These are phyloP conservation scores for Siphonodentalium dalli DNA, from an alignment of 2,888 invertebrate species.

Conservation along the genomic window DNA sequence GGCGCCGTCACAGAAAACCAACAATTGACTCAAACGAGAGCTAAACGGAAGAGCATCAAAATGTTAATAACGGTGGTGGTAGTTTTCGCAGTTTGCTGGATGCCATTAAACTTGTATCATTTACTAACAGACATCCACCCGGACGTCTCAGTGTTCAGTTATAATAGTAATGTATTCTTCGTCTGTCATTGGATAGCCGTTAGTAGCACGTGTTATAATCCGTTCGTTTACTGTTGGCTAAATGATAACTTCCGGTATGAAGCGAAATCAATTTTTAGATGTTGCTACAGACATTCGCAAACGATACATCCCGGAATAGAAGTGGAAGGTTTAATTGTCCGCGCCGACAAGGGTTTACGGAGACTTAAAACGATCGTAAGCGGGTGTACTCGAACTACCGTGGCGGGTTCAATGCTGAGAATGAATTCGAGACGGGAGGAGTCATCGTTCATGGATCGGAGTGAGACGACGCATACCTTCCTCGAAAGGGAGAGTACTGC, in stretches of 20 bases:
- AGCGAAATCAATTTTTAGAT: conserved; percentile 54
- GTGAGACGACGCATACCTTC: no score
- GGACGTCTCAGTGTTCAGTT: conserved; percentile 47
- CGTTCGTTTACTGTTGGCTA: conserved; percentile 68
- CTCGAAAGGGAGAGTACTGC: no score
- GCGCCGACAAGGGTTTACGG: conserved; percentile 30
- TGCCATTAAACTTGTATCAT: conserved; percentile 68
- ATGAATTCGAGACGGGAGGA: no score
- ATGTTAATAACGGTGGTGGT: conserved; percentile 66
- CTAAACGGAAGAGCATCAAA: conserved; percentile 66
- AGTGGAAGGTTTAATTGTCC: conserved; percentile 31
- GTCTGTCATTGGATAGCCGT: conserved; percentile 67
- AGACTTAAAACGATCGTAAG: no score
- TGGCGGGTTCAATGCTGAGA: no score
- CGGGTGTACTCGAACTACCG: no score
- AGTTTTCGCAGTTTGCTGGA: conserved; percentile 66
- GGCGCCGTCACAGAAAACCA: conserved; percentile 65
- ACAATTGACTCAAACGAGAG: conserved; percentile 57
- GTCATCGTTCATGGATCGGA: no score
- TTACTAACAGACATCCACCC: conserved; percentile 62
- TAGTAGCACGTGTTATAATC: conserved; percentile 67
- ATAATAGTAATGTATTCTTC: conserved; percentile 63
- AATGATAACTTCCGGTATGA: conserved; percentile 66
- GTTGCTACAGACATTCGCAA: conserved; percentile 39
- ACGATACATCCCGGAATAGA: conserved; percentile 34